Base-by-base conservation (phyloP, 2,797 vertebrate species). In the Melanotaenia parkinsoni region DNA sequence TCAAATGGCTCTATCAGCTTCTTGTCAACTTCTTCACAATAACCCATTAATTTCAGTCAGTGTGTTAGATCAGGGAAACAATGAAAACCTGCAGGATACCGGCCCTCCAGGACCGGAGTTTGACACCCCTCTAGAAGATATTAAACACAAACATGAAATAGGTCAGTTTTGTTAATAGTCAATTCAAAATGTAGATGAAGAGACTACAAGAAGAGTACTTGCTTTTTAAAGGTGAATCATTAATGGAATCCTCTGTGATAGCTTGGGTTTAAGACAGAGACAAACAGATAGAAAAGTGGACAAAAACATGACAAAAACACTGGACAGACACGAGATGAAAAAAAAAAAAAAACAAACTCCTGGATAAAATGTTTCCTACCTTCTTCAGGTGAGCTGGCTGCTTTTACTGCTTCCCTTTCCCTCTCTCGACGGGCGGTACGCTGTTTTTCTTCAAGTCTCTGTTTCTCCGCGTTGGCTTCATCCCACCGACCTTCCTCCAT, bases 401-500 rank as follows among this genome's bases (percentile, higher is more conserved):
- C 82, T 63, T 94, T 93, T 65, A 93, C 80, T 0, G 95, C 94
- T 45, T 97, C 96, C 0, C 96, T 92, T 88, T 98, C 97, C 22
- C 97, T 88, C 74, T 95, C 96, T 60, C 96, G 92, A 3, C 97
- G 95, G 50, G 90, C 87, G 0, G 76, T 91, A 7, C 98, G 95
- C 40, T 99, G 98, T 7, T 99, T 98, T 85, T 99, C 98, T 88
- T 99, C 98, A 4, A 99, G 93, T 26, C 97, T 91, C 84, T 98
- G 98, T 67, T 99, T 99, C 89, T 99, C 97, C 0, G 95, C 93
- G 0, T 99, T 99, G 24, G 98, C 98, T 66, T 98, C 97, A 1
- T 99, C 98, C 97, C 98, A 99, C 10, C 92, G 93, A 1, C 98
- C 98, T 0, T 96, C 96, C 81, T 99, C 98, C 98, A 99, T 98